These are phyloP conservation scores for Masticophis lateralis DNA, from an alignment of 2,797 vertebrate species.

Conservation along the genomic window DNA sequence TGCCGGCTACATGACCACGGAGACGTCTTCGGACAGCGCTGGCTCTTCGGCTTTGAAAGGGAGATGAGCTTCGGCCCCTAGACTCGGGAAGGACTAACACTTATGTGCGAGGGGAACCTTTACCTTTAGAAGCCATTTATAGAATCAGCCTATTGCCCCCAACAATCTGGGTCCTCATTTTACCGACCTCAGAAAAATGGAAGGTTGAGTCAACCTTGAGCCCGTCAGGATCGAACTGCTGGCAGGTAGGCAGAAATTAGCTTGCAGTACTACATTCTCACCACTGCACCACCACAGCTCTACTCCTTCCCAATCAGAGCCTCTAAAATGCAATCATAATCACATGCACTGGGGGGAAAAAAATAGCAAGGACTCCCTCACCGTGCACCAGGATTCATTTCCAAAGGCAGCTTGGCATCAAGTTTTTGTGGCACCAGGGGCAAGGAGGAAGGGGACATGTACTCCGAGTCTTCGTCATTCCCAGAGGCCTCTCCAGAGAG, in stretches of 20 bases:
- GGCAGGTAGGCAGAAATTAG: background rate
- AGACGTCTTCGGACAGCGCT: no score
- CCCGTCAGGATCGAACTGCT: no score
- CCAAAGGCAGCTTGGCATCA: constrained; percentile 68
- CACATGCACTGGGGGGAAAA: background rate
- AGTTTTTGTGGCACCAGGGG: constrained; percentile 75
- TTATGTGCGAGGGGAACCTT: no score
- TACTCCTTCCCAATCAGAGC: no score
- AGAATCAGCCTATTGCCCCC: background rate
- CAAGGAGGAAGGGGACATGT: constrained; percentile 93
- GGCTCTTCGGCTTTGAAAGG: no score
- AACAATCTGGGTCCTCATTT: background rate
- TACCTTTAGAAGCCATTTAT: fast-evolving
- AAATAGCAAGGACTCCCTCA: constrained; percentile 41
- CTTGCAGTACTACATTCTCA: background rate
- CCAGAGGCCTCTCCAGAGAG: constrained; percentile 79
- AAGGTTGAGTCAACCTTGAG: background rate
- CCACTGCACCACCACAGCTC: background rate
- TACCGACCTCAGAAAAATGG: background rate
- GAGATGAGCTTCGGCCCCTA: no score
- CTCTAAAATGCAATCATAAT: background rate
- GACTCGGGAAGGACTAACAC: no score
- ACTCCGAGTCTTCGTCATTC: constrained; percentile 88
- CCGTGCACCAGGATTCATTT: constrained; percentile 68
- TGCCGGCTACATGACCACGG: no score